Evolutionary conservation across 2,113 vertebrate genomes (phyloP), one percentile per base, ranked within the genome.

Genomic region (Chitala chitala): DNA sequence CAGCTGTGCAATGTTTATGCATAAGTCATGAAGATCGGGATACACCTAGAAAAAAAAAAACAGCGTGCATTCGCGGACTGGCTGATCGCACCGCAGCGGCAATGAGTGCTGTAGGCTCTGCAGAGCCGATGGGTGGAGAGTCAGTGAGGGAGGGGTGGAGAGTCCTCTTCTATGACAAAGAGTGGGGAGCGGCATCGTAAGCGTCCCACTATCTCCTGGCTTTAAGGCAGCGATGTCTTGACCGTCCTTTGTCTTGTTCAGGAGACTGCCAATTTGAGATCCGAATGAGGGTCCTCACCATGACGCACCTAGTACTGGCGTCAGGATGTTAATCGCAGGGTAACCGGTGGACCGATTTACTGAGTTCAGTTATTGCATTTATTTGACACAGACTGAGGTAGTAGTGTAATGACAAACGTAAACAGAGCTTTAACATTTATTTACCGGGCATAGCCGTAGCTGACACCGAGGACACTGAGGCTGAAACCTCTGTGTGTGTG

Each of bases 61-160:
- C 15, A 24, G 36, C 38, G 54, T 29, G 70, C 9, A 26, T 44
- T 5, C 5, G 3, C 38, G 12, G n/a, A n/a, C n/a, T 12, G n/a
- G 38, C 54, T 12, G 33, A 42, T 64, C 7, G n/a, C 64, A 61
- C 63, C 50, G 76, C 53, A 68, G 73, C 69, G 55, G 8, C 36
- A 26, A 22, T 8, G 12, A 59, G 46, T 12, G 56, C 29, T 38
- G 70, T 26, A 46, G 54, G 29, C 64, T 36, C 55, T 40, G 54
- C 44, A 38, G 68, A 56, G 56, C 42, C 63, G 76, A 82, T 77
- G 72, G 64, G 51, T 55, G 70, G 55, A 22, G 73, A 64, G 53
- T 51, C 50, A 64, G 59, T 59, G 42, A 20, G 44, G 20, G 69
- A 50, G 40, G 51, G 59, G 69, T 54, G 51, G 77, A 63, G 29